Percentiles rank a stretch among this genome's conserved stretches.
phyloP scores from a whole-genome alignment of 2,113 vertebrate genomes.

The Gallinago paraguaiae region DNA sequence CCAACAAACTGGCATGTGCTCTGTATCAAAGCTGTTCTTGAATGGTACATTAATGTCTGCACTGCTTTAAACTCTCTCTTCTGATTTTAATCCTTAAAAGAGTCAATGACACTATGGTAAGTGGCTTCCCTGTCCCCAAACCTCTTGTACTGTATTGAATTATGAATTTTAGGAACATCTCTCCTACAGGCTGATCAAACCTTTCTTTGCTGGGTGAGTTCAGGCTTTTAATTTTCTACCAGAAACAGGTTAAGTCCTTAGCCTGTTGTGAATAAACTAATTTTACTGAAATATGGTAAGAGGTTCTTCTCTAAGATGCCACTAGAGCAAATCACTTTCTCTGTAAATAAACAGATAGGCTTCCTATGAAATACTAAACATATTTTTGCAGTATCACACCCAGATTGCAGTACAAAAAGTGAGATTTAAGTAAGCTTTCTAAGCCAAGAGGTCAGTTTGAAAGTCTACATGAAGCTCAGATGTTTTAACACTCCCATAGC shows the following conservation, averaged over 20 bases:
- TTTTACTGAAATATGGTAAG: not conserved
- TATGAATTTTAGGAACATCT: not conserved
- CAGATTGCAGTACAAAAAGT: not conserved
- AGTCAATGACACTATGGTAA: not conserved
- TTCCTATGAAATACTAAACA: not conserved
- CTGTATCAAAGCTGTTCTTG: not conserved
- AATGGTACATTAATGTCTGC: not conserved
- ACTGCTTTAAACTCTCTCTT: not conserved
- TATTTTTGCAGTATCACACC: no score
- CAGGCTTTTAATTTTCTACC: not conserved
- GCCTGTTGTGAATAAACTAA: not conserved
- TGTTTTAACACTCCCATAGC: not conserved
- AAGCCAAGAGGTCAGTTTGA: not conserved
- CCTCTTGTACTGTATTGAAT: not conserved
- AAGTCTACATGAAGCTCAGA: not conserved
- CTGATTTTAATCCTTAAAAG: not conserved
- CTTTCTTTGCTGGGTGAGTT: not conserved
- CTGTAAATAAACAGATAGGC: not conserved
- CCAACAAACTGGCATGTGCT: not conserved
- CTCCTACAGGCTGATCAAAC: not conserved
- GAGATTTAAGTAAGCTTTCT: not conserved
- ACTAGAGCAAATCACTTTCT: not conserved
- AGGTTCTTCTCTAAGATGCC: not conserved
- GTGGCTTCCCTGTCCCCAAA: not conserved
- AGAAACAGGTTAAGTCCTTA: not conserved